Base-by-base conservation (phyloP, 2,113 vertebrate genomes). In the Aegithalos caudatus region DNA sequence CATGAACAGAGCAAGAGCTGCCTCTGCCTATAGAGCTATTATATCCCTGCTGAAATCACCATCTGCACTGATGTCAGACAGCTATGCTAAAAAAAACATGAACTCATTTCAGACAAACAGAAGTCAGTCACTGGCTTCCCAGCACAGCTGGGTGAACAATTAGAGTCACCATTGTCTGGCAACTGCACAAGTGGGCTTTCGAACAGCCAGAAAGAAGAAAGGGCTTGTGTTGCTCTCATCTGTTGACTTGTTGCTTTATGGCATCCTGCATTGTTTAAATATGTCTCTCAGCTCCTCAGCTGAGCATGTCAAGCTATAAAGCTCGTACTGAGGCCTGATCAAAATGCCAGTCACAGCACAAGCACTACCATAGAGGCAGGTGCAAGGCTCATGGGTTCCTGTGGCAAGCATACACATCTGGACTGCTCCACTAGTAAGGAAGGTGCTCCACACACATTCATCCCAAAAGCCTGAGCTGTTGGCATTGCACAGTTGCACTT, bases 31-130 rank as follows among this genome's bases (percentile, higher is more conserved):
- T 84, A n/a, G 6, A 71, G 70, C 47, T 74, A 23, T 84, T 58
- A 79, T 57, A 65, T 21, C 23, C 44, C 88, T 83, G 50, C 67
- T 60, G 89, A 94, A 95, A 81, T 69, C 56, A 42, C 92, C 86
- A 92, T 62, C 85, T 84, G 92, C 77, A 47, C 61, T 72, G 86
- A 92, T 56, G 74, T 86, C 91, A 94, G 73, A 54, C 40, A 88
- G 70, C 64, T 62, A 77, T 35, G 72, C 86, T 85, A 84, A 78
- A 90, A 81, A 94, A 67, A 67, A 48, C 76, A 66, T 82, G 79
- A 95, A 86, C 67, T 94, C 86, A 72, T 56, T 90, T 64, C 78
- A 81, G 70, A 66, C n/a, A 69, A 95, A 92, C 79, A 88, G 58
- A 90, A 87, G 86, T 57, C 19, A 51, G 88, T 56, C 65, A 87